Evolutionary conservation across 2,797 vertebrate genomes (phyloP), one percentile per base, ranked within the genome.

Genomic region (Phoebastria nigripes): DNA sequence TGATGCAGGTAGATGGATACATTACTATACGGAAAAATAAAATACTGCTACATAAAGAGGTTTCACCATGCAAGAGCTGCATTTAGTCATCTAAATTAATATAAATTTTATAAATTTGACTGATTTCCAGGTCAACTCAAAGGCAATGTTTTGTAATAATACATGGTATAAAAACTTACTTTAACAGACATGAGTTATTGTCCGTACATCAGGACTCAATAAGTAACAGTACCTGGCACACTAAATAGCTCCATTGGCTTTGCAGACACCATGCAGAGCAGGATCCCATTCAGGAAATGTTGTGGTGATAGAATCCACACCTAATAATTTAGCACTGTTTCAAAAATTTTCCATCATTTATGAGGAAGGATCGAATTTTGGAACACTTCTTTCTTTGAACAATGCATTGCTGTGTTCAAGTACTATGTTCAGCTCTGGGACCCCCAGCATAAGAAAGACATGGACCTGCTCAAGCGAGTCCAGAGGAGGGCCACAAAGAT

Each of bases 381-480:
- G 47, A 91, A 70, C 31, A 54, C 9, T 21, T 70, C 20, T 37
- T 74, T 80, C 29, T 80, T 52, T 66, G 46, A 80, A 54, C 18
- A 79, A 31, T 41, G 6, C 5, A 15, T 65, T 58, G 69, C 8
- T 33, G 17, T 22, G 37, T 72, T 37, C 44, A 51, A 49, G 51
- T 56, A 28, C 33, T 72, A 15, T 37, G 47, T 44, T 76, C 28
- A 47, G 19, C 4, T 41, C 46, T 54, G 44, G 28, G 12, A 8
- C 5, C 25, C 25, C 29, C n/a, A 71, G 29, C 11, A 11, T 18
- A 41, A 62, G 31, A 71, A 26, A 61, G 56, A 54, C 24, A 26
- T 63, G 31, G 14, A 56, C 9, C 26, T 15, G 25, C 8, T 49
- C 1, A 3, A 31, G 25, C 0, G 3, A 17, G 41, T 79, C 41